These are phyloP conservation scores for Agrypnia vestita DNA, from an alignment of 1,140 invertebrate genomes.

Conservation along the genomic window DNA sequence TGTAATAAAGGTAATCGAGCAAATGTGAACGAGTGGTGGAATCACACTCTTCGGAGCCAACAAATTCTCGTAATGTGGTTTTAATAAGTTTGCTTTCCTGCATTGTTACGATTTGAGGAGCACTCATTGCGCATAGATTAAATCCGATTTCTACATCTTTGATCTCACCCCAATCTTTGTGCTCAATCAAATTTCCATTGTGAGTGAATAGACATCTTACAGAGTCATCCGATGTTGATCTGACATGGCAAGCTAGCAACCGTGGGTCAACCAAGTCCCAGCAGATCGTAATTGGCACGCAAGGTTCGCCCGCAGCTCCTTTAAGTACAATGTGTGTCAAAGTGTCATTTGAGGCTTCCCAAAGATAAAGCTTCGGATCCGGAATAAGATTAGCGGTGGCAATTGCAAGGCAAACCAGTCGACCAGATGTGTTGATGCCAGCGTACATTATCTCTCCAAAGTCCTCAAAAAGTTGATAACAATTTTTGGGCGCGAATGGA, in stretches of 20 bases:
- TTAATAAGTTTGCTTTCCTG: conserved; percentile 76
- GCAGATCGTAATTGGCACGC: conserved; percentile 69
- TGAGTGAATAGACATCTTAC: conserved; percentile 69
- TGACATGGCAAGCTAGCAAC: conserved; percentile 69
- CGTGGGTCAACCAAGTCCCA: conserved; percentile 70
- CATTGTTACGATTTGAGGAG: conserved; percentile 80
- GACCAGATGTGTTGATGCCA: conserved; percentile 88
- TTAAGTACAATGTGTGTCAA: conserved; percentile 67
- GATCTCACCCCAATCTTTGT: conserved; percentile 70
- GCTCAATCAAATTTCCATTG: conserved; percentile 68
- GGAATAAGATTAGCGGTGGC: conserved; percentile 87
- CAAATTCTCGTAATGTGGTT: conserved; percentile 90
- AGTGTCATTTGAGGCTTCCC: conserved; percentile 91
- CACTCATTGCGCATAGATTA: conserved; percentile 73
- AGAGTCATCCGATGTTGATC: conserved; percentile 69
- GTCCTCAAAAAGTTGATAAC: conserved; percentile 82
- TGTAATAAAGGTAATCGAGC: conserved; percentile 93
- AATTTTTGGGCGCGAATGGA: conserved; percentile 77
- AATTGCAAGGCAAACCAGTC: conserved; percentile 88
- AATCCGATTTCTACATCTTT: conserved; percentile 64
- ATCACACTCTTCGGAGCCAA: conserved; percentile 87
- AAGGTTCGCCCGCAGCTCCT: conserved; percentile 65
- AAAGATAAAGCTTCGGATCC: conserved; percentile 90
- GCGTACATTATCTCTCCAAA: conserved; percentile 93
- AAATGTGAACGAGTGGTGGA: conserved; percentile 85